These are phyloP conservation scores for Drosophila nasuta DNA, from an alignment of 1,140 invertebrate species.

Conservation along the genomic window DNA sequence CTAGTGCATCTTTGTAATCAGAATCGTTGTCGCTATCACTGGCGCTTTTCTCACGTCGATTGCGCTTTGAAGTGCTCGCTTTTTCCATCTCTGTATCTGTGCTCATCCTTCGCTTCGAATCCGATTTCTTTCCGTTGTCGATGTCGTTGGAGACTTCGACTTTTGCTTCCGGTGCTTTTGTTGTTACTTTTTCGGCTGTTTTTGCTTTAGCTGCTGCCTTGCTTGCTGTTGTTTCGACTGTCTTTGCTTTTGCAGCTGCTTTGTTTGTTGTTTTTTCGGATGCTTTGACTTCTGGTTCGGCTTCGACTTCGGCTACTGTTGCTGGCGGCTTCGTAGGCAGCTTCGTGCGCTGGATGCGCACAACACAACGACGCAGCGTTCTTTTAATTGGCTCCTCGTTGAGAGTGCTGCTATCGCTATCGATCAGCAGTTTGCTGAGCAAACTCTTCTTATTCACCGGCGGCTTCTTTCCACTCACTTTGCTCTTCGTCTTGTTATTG, in stretches of 20 bases:
- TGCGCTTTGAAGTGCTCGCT: constrained; percentile 63
- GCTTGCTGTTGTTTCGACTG: too few relatives aligned
- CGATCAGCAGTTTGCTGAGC: constrained; percentile 32
- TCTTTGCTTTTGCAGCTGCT: not conserved
- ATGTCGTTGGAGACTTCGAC: not conserved
- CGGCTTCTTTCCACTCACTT: not conserved
- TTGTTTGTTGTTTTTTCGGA: not conserved
- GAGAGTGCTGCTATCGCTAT: constrained; percentile 22
- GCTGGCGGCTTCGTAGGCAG: not conserved
- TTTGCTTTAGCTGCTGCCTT: constrained; percentile 7
- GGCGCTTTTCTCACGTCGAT: constrained; percentile 28
- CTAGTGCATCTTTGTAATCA: constrained; percentile 51
- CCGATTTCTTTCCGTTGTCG: not conserved
- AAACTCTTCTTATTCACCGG: constrained; percentile 19
- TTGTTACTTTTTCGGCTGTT: not conserved
- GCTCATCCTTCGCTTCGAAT: constrained; percentile 54
- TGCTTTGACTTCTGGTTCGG: not conserved
- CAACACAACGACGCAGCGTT: constrained; percentile 50
- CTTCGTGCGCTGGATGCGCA: constrained; percentile 57
- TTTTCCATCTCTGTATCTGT: constrained; percentile 61
- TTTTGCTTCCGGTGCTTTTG: constrained; percentile 5
- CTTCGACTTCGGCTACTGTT: not conserved
- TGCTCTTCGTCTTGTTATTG: not conserved
- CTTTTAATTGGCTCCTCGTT: constrained; percentile 15
- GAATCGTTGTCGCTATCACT: constrained; percentile 56